These are phyloP conservation scores for Zeugodacus cucurbitae DNA, from an alignment of 1,140 invertebrate species.

Conservation along the genomic window DNA sequence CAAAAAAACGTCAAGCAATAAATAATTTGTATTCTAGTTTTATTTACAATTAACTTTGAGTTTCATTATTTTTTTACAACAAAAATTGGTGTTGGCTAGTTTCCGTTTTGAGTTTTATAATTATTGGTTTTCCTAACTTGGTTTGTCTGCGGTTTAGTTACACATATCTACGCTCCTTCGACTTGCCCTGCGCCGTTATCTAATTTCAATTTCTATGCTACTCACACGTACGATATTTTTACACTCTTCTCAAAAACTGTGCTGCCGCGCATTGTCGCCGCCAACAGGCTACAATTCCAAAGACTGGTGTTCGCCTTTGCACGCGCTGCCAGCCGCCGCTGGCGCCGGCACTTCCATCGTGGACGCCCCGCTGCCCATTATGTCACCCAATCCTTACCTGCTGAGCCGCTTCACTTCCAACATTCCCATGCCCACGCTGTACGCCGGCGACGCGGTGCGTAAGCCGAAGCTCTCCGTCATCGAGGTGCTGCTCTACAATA, in stretches of 20 bases:
- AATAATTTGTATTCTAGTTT: conserved; percentile 33
- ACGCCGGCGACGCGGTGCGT: conserved; percentile 71
- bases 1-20: conserved; percentile 12
- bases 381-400: conserved; percentile 64
- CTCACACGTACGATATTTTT: neutral
- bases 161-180: neutral
- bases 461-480: conserved; percentile 81
- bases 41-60: neutral
- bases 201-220: neutral
- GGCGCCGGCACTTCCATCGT: conserved; percentile 62
- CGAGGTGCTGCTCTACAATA: conserved; percentile 88
- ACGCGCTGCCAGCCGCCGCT: conserved; percentile 51
- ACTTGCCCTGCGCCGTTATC: neutral
- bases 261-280: neutral
- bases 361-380: conserved; percentile 67
- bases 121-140: neutral
- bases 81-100: conserved; percentile 22
- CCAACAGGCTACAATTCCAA: conserved; percentile 63
- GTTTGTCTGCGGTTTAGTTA: neutral
- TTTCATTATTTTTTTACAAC: neutral
- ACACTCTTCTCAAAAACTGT: neutral
- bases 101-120: neutral
- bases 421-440: conserved; percentile 81
- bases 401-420: conserved; percentile 67
- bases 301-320: conserved; percentile 71